Conservation (phyloP, 2,888 invertebrate species). For the Gasteruption jaculator region DNA sequence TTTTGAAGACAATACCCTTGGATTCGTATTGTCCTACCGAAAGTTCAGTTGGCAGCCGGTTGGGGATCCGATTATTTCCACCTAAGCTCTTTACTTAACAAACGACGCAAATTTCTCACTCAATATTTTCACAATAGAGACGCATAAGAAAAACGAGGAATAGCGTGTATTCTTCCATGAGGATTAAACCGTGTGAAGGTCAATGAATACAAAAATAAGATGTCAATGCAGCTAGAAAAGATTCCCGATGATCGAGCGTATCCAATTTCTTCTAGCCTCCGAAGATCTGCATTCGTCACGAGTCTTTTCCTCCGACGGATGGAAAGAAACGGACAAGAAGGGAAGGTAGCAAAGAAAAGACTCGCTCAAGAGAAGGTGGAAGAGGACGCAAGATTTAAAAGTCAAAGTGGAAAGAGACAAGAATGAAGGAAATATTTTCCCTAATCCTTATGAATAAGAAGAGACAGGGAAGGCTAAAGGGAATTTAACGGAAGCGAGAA, state of each 20-base stretch:
- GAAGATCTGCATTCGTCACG: slow-evolving; percentile 42
- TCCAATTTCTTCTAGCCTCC: slow-evolving; percentile 31
- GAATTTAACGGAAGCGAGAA: slow-evolving; percentile 26
- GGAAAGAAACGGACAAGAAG: slow-evolving; percentile 1
- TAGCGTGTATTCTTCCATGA: too few relatives aligned
- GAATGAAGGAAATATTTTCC: slow-evolving; percentile 29
- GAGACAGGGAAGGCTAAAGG: slow-evolving; percentile 19
- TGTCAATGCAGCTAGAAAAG: slow-evolving; percentile 1
- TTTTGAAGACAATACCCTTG: too few relatives aligned
- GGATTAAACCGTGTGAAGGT: too few relatives aligned
- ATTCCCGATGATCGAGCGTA: slow-evolving; percentile 34
- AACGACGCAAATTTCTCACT: too few relatives aligned
- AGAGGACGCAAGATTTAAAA: slow-evolving; percentile 5
- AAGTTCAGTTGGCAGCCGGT: too few relatives aligned
- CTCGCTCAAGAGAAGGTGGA: too few relatives aligned
- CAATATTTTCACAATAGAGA: too few relatives aligned
- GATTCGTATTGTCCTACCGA: too few relatives aligned
- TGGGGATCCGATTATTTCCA: too few relatives aligned
- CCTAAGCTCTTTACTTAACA: too few relatives aligned
- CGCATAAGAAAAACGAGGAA: too few relatives aligned
- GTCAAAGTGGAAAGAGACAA: slow-evolving; percentile 19
- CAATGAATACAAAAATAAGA: too few relatives aligned
- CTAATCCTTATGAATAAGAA: slow-evolving; percentile 26
- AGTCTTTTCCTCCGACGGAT: slow-evolving; percentile 26
- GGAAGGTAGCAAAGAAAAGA: slow-evolving; percentile 2